These are phyloP conservation scores for Escarpia spicata DNA, from an alignment of 2,888 invertebrate species.

Conservation along the genomic window DNA sequence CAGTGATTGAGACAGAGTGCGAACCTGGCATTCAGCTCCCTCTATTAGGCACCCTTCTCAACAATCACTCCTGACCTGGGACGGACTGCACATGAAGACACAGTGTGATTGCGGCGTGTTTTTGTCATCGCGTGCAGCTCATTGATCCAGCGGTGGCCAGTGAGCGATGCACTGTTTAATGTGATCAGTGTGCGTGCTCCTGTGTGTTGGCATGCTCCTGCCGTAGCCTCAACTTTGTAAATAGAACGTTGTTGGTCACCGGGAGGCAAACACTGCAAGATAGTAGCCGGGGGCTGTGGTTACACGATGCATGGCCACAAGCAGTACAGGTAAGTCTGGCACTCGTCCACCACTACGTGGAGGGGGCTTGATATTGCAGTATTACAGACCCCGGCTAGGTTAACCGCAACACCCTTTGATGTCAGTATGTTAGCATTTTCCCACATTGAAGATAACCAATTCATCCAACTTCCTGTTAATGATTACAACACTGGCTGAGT, in stretches of 20 bases:
- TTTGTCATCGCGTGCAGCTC: neutral
- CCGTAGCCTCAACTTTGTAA: neutral
- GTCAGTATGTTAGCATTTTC: too few relatives aligned
- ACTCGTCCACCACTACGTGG: neutral
- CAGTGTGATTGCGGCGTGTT: neutral
- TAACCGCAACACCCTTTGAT: too few relatives aligned
- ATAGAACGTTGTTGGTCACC: neutral
- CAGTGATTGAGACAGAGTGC: neutral
- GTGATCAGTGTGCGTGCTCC: neutral
- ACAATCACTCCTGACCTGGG: neutral
- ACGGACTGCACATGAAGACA: neutral
- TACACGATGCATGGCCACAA: neutral
- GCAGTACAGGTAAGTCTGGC: neutral
- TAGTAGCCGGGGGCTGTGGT: neutral
- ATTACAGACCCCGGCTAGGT: too few relatives aligned
- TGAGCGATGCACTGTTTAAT: neutral
- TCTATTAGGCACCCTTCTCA: neutral
- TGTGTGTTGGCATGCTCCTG: neutral
- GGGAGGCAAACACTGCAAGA: neutral
- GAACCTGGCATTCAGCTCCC: neutral
- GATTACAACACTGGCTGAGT: too few relatives aligned
- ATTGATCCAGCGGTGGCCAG: conserved; percentile 9
- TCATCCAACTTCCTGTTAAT: too few relatives aligned
- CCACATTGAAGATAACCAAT: too few relatives aligned
- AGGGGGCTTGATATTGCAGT: too few relatives aligned